These are phyloP conservation scores for Ophion slaviceki DNA, from an alignment of 2,888 invertebrate genomes.

Conservation along the genomic window DNA sequence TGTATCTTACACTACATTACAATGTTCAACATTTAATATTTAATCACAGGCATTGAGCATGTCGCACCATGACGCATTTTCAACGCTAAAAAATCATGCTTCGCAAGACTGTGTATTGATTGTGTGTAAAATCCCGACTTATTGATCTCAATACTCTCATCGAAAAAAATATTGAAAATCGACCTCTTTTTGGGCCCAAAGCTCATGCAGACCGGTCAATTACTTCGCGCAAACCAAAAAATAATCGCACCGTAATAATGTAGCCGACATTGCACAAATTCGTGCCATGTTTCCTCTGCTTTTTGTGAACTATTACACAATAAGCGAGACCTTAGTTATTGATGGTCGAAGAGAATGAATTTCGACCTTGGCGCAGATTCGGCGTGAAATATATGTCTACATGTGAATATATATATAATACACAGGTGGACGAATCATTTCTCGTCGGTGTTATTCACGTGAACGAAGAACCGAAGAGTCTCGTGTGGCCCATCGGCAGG, in stretches of 20 bases:
- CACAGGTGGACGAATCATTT: slow-evolving; percentile 41
- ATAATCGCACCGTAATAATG: no score
- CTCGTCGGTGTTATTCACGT: slow-evolving; percentile 22
- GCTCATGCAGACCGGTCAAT: no score
- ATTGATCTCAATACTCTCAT: background rate
- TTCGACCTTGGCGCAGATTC: slow-evolving; percentile 54
- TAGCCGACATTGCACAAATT: background rate
- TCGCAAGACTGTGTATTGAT: background rate
- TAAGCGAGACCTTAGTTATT: background rate
- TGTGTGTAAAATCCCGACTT: background rate
- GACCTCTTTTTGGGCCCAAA: background rate
- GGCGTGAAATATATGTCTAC: slow-evolving; percentile 8
- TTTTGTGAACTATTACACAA: background rate
- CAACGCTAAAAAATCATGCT: background rate
- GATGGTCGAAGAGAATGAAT: slow-evolving; percentile 28
- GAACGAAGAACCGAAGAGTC: slow-evolving; percentile 29
- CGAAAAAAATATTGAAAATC: background rate
- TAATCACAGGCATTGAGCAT: no score
- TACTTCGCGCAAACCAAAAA: no score
- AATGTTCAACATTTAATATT: no score
- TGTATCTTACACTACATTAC: no score
- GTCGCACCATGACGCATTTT: no score
- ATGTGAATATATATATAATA: background rate
- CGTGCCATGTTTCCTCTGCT: background rate
- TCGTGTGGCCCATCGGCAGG: slow-evolving; percentile 27